Percentiles rank a stretch among this genome's conserved stretches.
Conservation (phyloP, 2,113 vertebrate species). For the Columba janthina region DNA sequence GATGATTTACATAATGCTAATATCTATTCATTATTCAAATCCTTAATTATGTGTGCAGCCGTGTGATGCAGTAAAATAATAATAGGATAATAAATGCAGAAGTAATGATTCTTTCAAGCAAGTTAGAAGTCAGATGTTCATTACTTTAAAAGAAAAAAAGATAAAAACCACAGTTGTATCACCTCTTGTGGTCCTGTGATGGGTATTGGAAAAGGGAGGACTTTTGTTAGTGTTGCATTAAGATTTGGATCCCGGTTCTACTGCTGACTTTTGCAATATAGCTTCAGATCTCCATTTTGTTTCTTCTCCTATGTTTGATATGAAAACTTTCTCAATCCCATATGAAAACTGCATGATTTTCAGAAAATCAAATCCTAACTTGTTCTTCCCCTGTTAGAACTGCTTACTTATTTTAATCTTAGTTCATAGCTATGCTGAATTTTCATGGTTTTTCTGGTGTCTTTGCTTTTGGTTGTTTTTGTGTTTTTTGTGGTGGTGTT, state of each 20-base stretch:
- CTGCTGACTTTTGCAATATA: not conserved
- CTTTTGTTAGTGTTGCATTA: not conserved
- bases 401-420: not conserved
- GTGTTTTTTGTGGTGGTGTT: not conserved
- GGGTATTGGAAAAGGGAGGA: not conserved
- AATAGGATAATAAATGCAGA: conserved; percentile 31
- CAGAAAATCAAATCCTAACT: not conserved
- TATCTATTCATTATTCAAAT: conserved; percentile 64
- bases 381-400: not conserved
- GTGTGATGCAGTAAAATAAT: conserved; percentile 40
- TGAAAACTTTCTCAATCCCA: not conserved
- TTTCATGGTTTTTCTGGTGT: not conserved
- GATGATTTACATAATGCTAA: conserved; percentile 52
- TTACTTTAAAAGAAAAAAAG: not conserved
- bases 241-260: not conserved
- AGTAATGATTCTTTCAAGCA: conserved; percentile 15
- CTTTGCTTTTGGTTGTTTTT: not conserved
- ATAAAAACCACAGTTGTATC: not conserved
- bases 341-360: not conserved
- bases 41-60: conserved; percentile 46
- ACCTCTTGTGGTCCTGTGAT: not conserved
- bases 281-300: not conserved
- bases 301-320: not conserved
- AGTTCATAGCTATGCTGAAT: not conserved
- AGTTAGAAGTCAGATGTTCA: not conserved